Evolutionary conservation across 2,113 vertebrate species (phyloP), one percentile per base, ranked within the genome.

Genomic region (Plotosus lineatus): DNA sequence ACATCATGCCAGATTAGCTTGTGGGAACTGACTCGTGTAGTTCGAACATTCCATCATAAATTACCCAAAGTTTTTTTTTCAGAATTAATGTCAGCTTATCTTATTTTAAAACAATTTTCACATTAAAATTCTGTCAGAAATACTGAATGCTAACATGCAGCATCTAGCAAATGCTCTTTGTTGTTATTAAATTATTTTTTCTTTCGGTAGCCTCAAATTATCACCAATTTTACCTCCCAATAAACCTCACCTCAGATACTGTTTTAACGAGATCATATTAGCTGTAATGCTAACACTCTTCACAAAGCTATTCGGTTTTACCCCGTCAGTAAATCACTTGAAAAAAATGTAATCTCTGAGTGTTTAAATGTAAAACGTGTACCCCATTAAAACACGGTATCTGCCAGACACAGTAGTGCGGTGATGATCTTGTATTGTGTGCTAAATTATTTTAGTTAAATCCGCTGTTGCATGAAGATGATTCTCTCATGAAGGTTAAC

Each of bases 381-480:
- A 31, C 33, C 11, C 26, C 17, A 50, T 50, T 65, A 28, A 77
- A 61, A 26, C 6, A 0, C n/a, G 56, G 17, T 19, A 38, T 48
- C 76, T 33, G n/a, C 12, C 4, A 65, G 28, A 38, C 12, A 38
- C 48, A 17, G 23, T 8, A 1, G 31, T 28, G 14, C 11, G 33
- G 5, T n/a, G n/a, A 40, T 53, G 48, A 78, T 53, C 23, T 26
- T 31, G 3, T 14, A 61, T 11, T 1, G 53, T 61, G 19, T 14
- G 2, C 8, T 50, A 56, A 46, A 46, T 44, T 46, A 40, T 17
- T 11, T 63, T 48, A 77, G 77, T 69, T 51, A 61, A 40, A 38
- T 23, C 75, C 4, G n/a, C 66, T 33, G 66, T 61, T 51, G 81
- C 50, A 26, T 72, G 75, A 83, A 76, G 31, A 65, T 14, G 42